Percentiles rank a stretch among this genome's conserved stretches.
phyloP scores from a whole-genome alignment of 2,113 vertebrate species.

The Tympanuchus pallidicinctus region DNA sequence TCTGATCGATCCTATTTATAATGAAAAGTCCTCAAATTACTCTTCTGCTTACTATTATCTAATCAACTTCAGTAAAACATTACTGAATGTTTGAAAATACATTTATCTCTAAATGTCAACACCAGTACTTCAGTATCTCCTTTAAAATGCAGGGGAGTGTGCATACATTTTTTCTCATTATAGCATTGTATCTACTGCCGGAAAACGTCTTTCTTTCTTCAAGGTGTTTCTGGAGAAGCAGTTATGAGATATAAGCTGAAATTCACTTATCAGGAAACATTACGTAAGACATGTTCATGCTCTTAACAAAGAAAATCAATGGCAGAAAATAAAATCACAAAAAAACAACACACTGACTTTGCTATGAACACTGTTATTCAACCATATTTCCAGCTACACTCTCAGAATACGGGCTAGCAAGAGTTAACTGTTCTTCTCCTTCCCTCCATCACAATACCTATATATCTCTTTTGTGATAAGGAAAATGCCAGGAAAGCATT shows the following conservation, averaged over 20 bases:
- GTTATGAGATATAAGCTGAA: background rate
- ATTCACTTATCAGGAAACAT: slow-evolving; percentile 16
- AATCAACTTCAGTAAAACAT: background rate
- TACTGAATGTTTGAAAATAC: background rate
- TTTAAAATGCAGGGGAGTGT: background rate
- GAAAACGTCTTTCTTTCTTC: background rate
- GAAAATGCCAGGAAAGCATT: slow-evolving; percentile 76
- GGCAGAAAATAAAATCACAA: background rate
- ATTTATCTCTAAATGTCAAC: background rate
- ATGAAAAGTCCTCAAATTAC: background rate
- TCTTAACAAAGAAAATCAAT: background rate
- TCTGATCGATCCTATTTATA: background rate
- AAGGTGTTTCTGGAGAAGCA: background rate
- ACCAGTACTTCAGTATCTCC: background rate
- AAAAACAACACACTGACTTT: background rate
- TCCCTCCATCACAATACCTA: slow-evolving; percentile 52
- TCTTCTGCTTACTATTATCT: background rate
- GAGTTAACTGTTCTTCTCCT: slow-evolving; percentile 58
- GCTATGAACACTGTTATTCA: background rate
- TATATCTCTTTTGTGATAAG: slow-evolving; percentile 67
- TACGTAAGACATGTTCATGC: background rate
- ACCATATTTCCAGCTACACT: background rate
- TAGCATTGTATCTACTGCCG: background rate
- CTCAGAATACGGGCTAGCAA: background rate
- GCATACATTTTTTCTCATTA: background rate